Evolutionary conservation across 2,888 invertebrate genomes (phyloP).

Genomic region (Ichneumon xanthorius): DNA sequence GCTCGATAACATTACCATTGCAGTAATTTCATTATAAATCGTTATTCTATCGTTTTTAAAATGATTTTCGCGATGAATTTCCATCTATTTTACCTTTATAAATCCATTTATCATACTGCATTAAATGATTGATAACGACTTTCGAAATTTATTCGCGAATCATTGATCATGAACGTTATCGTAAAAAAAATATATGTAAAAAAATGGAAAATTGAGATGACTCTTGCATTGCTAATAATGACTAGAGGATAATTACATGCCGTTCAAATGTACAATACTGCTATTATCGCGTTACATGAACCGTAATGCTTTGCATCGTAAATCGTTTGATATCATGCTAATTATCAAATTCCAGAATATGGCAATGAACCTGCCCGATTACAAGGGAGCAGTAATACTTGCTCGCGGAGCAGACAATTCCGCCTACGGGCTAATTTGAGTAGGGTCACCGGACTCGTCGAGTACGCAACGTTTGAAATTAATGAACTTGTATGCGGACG

Average conservation of each 20-base stretch:
- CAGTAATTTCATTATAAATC: too few relatives aligned
- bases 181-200: not conserved
- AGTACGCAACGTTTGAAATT: conserved; percentile 51
- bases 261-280: not conserved
- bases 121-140: too few relatives aligned
- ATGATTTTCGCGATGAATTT: too few relatives aligned
- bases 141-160: too few relatives aligned
- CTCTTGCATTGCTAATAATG: too few relatives aligned
- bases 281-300: conserved; percentile 9
- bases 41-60: too few relatives aligned
- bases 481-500: conserved; percentile 48
- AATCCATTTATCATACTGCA: too few relatives aligned
- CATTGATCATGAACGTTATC: not conserved
- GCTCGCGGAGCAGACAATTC: not conserved
- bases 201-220: not conserved
- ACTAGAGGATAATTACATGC: not conserved
- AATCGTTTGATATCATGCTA: conserved; percentile 17
- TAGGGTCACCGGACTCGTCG: conserved; percentile 1
- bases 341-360: conserved; percentile 15
- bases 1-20: too few relatives aligned
- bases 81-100: too few relatives aligned
- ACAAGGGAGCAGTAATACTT: conserved; percentile 2
- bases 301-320: not conserved
- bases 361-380: conserved; percentile 2
- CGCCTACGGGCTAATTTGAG: conserved; percentile 26